Base-by-base conservation (phyloP, 2,888 invertebrate genomes). In the Cremastobaeus sp. region DNA sequence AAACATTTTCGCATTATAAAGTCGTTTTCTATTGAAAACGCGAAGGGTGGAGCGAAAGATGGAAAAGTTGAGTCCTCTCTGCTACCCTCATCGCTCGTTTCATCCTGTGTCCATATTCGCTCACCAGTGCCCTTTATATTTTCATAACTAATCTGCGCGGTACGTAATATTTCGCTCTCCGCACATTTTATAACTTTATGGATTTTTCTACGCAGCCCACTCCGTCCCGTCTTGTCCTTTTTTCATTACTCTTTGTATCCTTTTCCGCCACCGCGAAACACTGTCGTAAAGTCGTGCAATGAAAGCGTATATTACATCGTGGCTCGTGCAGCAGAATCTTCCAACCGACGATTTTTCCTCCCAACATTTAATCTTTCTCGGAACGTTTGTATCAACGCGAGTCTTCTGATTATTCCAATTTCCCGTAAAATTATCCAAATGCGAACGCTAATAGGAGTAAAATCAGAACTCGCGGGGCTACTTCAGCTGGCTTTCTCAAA, bases 111-210 rank as follows among this genome's bases (percentile, higher is more conserved):
- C 82, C 81, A 79, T 78, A 80, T 79, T 80, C 82, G 77, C 81
- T 78, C 78, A 78, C 76, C 74, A 76, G 79, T 79, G 80, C 85
- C 83, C 83, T 84, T 85, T 84, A 84, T 83, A 84, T 85, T 86
- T 85, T 84, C 84, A 84, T 83, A 86, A 86, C 86, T 86, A 86
- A 86, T 86, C 86, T 85, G 85, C 86, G 85, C 85, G 84, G 83
- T 85, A 85, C 85, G 85, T 86, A 85, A 84, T 85, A 78, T 74
- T 75, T 74, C 69, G 65, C 68, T 69, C 71, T 71, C 90, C 90
- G 90, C 89, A 90, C 90, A 90, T 91, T 91, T 91, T 91, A 90
- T 90, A 91, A 91, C 91, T 91, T 90, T 91, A 91, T 90, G 90
- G 90, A 90, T 90, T 91, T 91, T 91, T 90, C 90, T 90, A 90